Evolutionary conservation across 2,888 invertebrate species (phyloP).

Genomic region (Limnephilus marmoratus): DNA sequence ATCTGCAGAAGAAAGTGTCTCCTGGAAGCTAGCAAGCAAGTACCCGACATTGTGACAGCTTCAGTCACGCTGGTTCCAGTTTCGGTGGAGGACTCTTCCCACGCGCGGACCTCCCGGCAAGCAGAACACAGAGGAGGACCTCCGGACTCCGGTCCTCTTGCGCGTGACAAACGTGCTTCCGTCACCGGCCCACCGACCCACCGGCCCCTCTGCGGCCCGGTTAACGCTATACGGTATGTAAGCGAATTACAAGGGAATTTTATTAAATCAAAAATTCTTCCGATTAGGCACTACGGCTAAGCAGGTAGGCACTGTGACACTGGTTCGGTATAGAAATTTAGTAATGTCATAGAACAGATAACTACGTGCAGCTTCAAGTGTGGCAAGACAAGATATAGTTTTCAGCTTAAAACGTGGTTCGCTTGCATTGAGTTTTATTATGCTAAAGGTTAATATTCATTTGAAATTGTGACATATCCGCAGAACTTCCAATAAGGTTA

Average conservation of each 20-base stretch:
- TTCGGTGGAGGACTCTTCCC: slow-evolving; percentile 34
- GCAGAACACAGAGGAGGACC: neutral
- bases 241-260: neutral
- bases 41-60: neutral
- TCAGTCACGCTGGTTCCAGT: neutral
- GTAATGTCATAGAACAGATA: neutral
- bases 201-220: neutral
- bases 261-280: slow-evolving; percentile 2
- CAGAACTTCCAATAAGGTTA: neutral
- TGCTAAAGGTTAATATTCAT: neutral
- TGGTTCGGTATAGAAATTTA: neutral
- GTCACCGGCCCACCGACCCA: neutral
- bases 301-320: neutral
- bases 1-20: neutral
- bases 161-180: slow-evolving; percentile 31
- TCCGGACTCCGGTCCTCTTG: neutral
- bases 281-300: neutral
- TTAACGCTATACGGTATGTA: neutral
- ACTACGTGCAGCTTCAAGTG: neutral
- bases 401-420: neutral
- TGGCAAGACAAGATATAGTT: neutral
- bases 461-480: neutral
- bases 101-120: slow-evolving; percentile 47
- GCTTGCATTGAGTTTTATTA: neutral
- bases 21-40: neutral